phyloP scores from a whole-genome alignment of 2,797 vertebrate species.

The Chanos chanos region DNA sequence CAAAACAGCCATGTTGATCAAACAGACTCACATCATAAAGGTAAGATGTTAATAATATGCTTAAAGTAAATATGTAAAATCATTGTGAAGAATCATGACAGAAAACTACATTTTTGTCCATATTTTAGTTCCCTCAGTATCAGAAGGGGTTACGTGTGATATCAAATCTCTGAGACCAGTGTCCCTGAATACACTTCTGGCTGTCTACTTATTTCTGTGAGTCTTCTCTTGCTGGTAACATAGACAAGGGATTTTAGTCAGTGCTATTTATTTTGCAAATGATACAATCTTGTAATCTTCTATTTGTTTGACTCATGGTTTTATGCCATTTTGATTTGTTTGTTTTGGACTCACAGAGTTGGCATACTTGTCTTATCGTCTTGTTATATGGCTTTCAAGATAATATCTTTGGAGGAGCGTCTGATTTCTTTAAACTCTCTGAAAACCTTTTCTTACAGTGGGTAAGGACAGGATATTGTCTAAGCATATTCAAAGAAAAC shows the following conservation, averaged over 20 bases:
- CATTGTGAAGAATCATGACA: neutral
- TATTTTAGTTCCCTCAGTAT: constrained; percentile 50
- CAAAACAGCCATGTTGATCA: no score
- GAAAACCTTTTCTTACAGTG: constrained; percentile 64
- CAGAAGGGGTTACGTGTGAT: constrained; percentile 54
- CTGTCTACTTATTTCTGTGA: constrained; percentile 86
- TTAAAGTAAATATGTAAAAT: no score
- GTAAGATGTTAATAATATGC: no score
- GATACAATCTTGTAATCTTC: neutral
- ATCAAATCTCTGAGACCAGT: constrained; percentile 64
- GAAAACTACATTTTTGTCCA: neutral
- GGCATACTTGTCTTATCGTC: constrained; percentile 84
- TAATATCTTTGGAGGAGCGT: constrained; percentile 80
- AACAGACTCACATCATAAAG: no score
- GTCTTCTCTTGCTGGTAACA: constrained; percentile 48
- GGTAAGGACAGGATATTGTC: constrained; percentile 76
- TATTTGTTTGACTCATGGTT: no score
- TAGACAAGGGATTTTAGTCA: no score
- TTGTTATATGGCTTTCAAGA: constrained; percentile 88
- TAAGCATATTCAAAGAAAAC: no score
- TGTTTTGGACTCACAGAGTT: constrained; percentile 67
- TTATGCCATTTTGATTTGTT: constrained; percentile 20
- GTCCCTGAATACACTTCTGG: constrained; percentile 78
- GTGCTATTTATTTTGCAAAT: neutral
- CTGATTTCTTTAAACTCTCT: constrained; percentile 73